Conservation (phyloP, 2,113 vertebrate species). For the Lepidiolamprologus cunningtoni region DNA sequence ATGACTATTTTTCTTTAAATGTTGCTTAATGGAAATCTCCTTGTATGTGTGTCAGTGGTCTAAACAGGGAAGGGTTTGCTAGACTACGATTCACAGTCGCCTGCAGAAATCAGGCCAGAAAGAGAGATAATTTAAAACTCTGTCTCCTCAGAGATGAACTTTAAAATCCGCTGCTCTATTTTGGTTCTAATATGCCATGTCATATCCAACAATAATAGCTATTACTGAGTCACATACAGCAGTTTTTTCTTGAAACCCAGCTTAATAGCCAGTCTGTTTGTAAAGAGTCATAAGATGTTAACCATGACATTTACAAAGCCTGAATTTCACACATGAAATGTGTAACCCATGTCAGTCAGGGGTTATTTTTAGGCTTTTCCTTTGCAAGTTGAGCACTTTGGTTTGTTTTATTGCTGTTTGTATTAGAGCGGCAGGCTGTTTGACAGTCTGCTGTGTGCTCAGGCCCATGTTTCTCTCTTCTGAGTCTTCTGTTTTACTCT, state of each 20-base stretch:
- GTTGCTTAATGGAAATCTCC: background rate
- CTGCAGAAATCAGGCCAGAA: background rate
- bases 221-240: conserved; percentile 5
- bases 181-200: background rate
- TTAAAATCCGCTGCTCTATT: background rate
- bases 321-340: background rate
- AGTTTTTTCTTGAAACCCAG: background rate
- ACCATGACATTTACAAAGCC: background rate
- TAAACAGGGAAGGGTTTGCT: background rate
- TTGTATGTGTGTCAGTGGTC: background rate
- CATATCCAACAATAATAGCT: conserved; percentile 1
- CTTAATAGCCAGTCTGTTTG: background rate
- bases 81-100: background rate
- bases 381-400: background rate
- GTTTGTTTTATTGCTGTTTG: conserved; percentile 28
- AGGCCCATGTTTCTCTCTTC: background rate
- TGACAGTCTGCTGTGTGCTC: conserved; percentile 10
- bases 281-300: background rate
- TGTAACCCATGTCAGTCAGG: background rate
- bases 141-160: conserved; percentile 1
- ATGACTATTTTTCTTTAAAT: background rate
- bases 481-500: background rate
- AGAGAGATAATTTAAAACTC: background rate
- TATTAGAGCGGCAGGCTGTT: conserved; percentile 12
- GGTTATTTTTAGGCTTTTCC: conserved; percentile 34